These are phyloP conservation scores for Creontiades dilutus DNA, from an alignment of 2,888 invertebrate genomes.

Conservation along the genomic window DNA sequence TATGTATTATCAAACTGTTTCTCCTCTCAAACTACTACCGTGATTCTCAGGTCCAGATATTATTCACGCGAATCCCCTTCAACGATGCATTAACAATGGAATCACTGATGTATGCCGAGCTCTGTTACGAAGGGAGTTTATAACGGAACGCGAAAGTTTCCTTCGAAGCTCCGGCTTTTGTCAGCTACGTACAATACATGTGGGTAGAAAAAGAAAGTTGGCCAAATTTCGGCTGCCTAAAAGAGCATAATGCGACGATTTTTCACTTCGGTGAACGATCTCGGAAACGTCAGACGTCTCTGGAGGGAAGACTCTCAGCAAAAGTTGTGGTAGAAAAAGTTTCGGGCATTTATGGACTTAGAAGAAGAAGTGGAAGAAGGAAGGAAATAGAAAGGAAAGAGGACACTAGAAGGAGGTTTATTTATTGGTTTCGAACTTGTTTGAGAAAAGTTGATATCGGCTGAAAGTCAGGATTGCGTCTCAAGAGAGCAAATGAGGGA, in stretches of 20 bases:
- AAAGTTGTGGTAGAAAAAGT: neutral
- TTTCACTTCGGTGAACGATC: neutral
- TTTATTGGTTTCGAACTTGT: neutral
- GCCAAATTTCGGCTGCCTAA: neutral
- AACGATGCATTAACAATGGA: no score
- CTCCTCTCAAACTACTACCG: no score
- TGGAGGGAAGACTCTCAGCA: neutral
- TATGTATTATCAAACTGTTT: no score
- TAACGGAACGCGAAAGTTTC: neutral
- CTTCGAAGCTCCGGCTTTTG: neutral
- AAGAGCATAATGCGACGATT: neutral
- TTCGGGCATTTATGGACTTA: neutral
- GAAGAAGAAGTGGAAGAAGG: neutral
- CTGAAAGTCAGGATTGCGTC: no score
- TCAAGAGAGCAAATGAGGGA: no score
- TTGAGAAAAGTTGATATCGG: no score
- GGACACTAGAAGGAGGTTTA: neutral
- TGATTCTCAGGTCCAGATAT: no score
- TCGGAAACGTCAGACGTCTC: neutral
- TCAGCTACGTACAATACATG: slow-evolving; percentile 1
- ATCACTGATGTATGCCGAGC: no score
- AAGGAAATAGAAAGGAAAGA: neutral
- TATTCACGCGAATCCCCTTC: no score
- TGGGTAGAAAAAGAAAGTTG: neutral
- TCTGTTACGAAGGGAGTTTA: neutral